Percentiles rank a stretch among this genome's conserved stretches.
Evolutionary conservation across 2,888 invertebrate genomes (phyloP).

Genomic region (Seira sanloemensis): DNA sequence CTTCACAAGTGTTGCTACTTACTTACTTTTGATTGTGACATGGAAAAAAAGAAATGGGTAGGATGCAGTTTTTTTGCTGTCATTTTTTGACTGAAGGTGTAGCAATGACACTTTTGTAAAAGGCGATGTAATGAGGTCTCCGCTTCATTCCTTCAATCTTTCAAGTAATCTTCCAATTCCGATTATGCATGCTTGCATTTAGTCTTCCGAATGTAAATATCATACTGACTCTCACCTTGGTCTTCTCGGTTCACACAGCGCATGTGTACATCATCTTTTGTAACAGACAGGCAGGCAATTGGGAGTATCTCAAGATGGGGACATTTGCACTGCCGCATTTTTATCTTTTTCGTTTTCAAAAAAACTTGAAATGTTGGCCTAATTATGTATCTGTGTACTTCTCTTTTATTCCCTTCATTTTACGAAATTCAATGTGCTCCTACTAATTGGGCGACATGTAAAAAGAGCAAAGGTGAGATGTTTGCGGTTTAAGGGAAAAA

Average conservation of each 20-base stretch:
- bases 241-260: conserved; percentile 29
- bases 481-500: no score
- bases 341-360: conserved; percentile 21
- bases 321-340: conserved; percentile 47
- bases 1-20: conserved; percentile 17
- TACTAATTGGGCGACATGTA: conserved; percentile 48
- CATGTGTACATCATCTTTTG: conserved; percentile 20
- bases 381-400: conserved; percentile 8
- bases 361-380: conserved; percentile 35
- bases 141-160: conserved; percentile 6
- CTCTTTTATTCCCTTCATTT: background rate
- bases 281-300: conserved; percentile 32
- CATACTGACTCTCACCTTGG: background rate
- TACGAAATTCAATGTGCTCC: conserved; percentile 1
- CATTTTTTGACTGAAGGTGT: background rate
- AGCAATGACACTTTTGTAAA: conserved; percentile 1
- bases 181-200: conserved; percentile 53
- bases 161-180: conserved; percentile 43
- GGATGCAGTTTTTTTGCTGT: background rate
- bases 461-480: conserved; percentile 58
- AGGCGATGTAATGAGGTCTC: conserved; percentile 29
- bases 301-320: conserved; percentile 30
- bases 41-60: conserved; percentile 19
- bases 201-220: background rate
- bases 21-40: conserved; percentile 35